Evolutionary conservation across 2,797 vertebrate genomes (phyloP), one percentile per base, ranked within the genome.

Genomic region (Crocodylus rhombifer): DNA sequence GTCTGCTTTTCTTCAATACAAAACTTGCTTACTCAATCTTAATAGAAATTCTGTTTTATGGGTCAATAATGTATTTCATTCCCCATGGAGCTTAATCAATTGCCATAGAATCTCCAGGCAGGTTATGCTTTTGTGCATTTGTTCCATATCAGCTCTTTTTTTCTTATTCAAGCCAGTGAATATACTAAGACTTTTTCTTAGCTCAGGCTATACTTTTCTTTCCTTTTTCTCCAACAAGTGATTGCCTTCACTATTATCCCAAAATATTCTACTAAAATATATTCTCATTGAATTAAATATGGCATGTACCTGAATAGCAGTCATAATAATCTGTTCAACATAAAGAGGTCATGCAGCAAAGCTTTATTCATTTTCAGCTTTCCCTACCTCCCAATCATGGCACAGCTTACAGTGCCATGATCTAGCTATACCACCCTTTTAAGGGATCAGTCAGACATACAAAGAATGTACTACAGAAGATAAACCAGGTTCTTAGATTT

Each of bases 21-120:
- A 69, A 92, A 76, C 7, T 79, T 79, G 77, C 56, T 93, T 91
- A 57, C 26, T 84, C 61, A 33, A 60, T 92, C 57, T 51, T 9
- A 1, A 30, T 13, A 80, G 62, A 95, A 88, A 89, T 86, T 82
- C 71, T 61, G 13, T 33, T 95, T 88, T 86, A 80, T 2, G 1
- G 57, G 65, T 93, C 84, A 95, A 64, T 95, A 91, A 86, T 65
- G 1, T 85, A 85, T 90, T 95, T 89, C n/a, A 26, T 14, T 63
- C 14, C 57, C 77, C 74, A 80, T 28, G 61, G 25, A 84, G 56
- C 28, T 82, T 30, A 93, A 88, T 92, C 80, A 81, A 17, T 90
- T 85, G 63, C 15, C 20, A 36, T 14, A 30, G 56, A 80, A 84
- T 87, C 30, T 73, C n/a, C 20, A 69, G 86, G 15, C 11, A 73